Conservation (phyloP, 1,140 invertebrate genomes). For the Aphaenogaster ashmeadi region DNA sequence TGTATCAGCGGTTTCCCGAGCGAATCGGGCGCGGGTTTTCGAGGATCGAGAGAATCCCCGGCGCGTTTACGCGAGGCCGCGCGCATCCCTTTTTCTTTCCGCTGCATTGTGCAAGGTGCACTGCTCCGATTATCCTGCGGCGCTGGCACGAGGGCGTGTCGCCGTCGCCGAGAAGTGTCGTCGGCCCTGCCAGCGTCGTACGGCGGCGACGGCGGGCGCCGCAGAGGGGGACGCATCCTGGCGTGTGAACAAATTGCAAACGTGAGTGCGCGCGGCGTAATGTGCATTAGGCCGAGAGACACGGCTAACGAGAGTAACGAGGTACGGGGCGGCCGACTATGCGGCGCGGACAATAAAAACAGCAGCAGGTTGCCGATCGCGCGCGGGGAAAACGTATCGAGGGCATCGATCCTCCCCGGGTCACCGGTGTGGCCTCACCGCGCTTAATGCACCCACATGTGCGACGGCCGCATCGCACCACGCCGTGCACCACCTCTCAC, state of each 20-base stretch:
- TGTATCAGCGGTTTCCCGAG: background rate
- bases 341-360: conserved; percentile 37
- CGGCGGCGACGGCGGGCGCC: background rate
- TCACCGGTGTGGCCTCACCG: conserved; percentile 79
- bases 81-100: conserved; percentile 46
- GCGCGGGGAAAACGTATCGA: conserved; percentile 78
- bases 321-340: conserved; percentile 61
- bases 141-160: background rate
- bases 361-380: conserved; percentile 66
- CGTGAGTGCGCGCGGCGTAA: conserved; percentile 59
- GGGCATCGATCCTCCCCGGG: conserved; percentile 85
- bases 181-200: conserved; percentile 37
- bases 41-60: background rate
- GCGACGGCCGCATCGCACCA: conserved; percentile 35
- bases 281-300: conserved; percentile 58
- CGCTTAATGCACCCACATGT: conserved; percentile 69
- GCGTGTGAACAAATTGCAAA: conserved; percentile 61
- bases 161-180: conserved; percentile 42
- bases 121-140: conserved; percentile 48
- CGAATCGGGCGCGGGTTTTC: background rate
- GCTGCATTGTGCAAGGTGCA: conserved; percentile 54
- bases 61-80: background rate
- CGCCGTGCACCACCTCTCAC: conserved; percentile 2
- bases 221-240: conserved; percentile 20
- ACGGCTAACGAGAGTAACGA: conserved; percentile 66